These are phyloP conservation scores for Periophthalmodon schlosseri DNA, from an alignment of 2,113 vertebrate species.

Conservation along the genomic window DNA sequence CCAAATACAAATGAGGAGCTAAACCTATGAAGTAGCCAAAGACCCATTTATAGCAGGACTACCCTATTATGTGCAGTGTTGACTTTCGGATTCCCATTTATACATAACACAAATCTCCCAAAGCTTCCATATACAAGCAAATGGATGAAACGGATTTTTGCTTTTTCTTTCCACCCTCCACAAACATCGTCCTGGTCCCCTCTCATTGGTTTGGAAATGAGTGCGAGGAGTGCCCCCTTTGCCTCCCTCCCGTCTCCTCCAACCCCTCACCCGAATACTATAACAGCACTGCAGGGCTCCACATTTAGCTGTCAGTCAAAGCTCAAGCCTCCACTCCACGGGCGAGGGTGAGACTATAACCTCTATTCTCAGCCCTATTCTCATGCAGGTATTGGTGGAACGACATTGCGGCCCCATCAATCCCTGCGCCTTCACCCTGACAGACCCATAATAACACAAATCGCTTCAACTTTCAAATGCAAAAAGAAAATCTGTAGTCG, in stretches of 20 bases:
- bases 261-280: slow-evolving; percentile 55
- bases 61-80: not conserved
- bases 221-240: slow-evolving; percentile 36
- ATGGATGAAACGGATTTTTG: not conserved
- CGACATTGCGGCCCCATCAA: slow-evolving; percentile 66
- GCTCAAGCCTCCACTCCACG: slow-evolving; percentile 58
- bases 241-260: slow-evolving; percentile 45
- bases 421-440: slow-evolving; percentile 60
- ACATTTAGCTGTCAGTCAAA: slow-evolving; percentile 65
- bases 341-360: slow-evolving; percentile 65
- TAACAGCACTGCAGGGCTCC: slow-evolving; percentile 45
- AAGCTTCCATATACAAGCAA: not conserved
- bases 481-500: slow-evolving; percentile 66
- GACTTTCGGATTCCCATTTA: too few species aligned
- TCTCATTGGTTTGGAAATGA: slow-evolving; percentile 6
- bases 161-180: not conserved
- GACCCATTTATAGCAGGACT: too few species aligned
- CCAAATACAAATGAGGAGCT: not conserved
- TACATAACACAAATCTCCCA: not conserved
- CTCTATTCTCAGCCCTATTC: slow-evolving; percentile 62
- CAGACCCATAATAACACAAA: slow-evolving; percentile 69
- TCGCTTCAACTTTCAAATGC: slow-evolving; percentile 71
- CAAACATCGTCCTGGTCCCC: not conserved
- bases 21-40: too few species aligned
- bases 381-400: slow-evolving; percentile 41